Evolutionary conservation across 2,113 vertebrate genomes (phyloP), one percentile per base, ranked within the genome.

Genomic region (Mionectes macconnelli): DNA sequence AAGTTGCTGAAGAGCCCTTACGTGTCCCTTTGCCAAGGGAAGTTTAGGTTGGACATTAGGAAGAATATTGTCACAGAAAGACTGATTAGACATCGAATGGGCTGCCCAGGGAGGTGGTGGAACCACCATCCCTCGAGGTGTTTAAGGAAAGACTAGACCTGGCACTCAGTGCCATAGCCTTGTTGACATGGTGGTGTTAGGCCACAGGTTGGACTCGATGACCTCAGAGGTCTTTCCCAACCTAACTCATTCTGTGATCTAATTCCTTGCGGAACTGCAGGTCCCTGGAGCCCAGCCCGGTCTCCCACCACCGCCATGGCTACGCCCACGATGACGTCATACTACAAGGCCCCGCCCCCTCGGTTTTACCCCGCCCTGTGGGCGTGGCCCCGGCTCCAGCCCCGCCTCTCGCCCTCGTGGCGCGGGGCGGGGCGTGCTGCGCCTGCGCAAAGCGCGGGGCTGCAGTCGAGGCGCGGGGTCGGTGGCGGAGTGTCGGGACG

Each of bases 331-430:
- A 5, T 89, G 76, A 93, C 80, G 37, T 89, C 28, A 93, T 28
- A 0, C 3, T 0, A 0, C 0, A 0, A 0, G 0, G 0, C 2
- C 18, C 10, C 81, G 22, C 84, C 77, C 23, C 0, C 25, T 52
- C 14, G 2, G 7, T 14, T 2, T 15, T 27, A 16, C 25, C 5
- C 56, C 80, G 8, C 84, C 84, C 0, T 0, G 0, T 0, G 23
- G 94, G 93, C 52, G 84, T 42, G 88, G 8, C 7, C 10, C 0
- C 0, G 0, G 0, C 0, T 0, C 1, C 14, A 6, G 67, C 39
- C 30, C 66, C 88, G 53, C 79, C 92, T 45, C 68, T 37, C 89
- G 76, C 60, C 92, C 94, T 89, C 97, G 88, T 92, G 93, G 97
- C 94, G 93, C 39, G n/a, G 85, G 72, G 84, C 55, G 92, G 92